These are phyloP conservation scores for Chaenocephalus aceratus DNA, from an alignment of 2,113 vertebrate genomes.

Conservation along the genomic window DNA sequence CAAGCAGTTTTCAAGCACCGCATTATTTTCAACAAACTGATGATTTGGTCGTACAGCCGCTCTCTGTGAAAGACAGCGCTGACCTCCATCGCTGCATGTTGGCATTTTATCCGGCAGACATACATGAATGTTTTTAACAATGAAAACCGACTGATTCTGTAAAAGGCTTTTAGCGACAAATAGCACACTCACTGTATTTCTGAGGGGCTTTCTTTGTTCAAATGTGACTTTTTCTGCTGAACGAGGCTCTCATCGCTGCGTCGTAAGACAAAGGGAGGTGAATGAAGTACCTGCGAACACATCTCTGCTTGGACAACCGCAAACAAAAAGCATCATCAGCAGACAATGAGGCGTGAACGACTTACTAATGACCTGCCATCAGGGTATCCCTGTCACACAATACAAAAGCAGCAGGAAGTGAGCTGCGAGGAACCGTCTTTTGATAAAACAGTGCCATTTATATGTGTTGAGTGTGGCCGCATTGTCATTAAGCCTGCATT, in stretches of 20 bases:
- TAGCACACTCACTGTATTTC: neutral
- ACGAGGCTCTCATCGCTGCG: slow-evolving; percentile 5
- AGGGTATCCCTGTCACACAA: slow-evolving; percentile 32
- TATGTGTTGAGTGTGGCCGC: too few species aligned
- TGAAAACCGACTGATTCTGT: neutral
- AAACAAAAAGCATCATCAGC: slow-evolving; percentile 50
- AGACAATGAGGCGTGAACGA: slow-evolving; percentile 42
- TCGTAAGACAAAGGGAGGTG: slow-evolving; percentile 8
- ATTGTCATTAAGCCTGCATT: too few species aligned
- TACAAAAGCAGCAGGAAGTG: slow-evolving; percentile 15
- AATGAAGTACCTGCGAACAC: slow-evolving; percentile 14
- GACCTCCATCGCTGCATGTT: slow-evolving; percentile 25
- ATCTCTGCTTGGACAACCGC: slow-evolving; percentile 31
- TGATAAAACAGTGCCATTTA: slow-evolving; percentile 5
- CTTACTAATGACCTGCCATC: slow-evolving; percentile 54
- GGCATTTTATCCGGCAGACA: slow-evolving; percentile 10
- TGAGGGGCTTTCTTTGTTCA: neutral
- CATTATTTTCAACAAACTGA: slow-evolving; percentile 53
- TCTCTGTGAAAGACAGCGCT: slow-evolving; percentile 13
- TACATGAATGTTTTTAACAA: neutral
- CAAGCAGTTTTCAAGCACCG: slow-evolving; percentile 55
- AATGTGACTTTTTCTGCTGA: slow-evolving; percentile 19
- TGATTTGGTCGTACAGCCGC: slow-evolving; percentile 26
- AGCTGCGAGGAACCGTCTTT: slow-evolving; percentile 11
- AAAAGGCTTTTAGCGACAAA: neutral